These are phyloP conservation scores for Gastracanthus pulcherrimus DNA, from an alignment of 2,888 invertebrate genomes.

Conservation along the genomic window DNA sequence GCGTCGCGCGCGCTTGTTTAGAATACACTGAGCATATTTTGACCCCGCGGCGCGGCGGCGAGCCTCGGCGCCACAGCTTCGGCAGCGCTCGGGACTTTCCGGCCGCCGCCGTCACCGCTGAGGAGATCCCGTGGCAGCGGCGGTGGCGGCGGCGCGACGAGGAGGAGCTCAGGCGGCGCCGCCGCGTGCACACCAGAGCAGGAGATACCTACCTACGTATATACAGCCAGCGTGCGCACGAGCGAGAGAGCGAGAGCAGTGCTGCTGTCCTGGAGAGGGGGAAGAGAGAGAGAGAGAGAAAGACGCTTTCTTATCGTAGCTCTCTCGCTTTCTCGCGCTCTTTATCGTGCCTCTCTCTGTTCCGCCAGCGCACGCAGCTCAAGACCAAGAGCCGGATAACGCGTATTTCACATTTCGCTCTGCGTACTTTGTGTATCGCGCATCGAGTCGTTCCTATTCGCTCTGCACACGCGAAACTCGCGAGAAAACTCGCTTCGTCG, in stretches of 20 bases:
- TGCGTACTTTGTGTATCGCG: too few species aligned
- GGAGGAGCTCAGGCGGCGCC: background rate
- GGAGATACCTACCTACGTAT: background rate
- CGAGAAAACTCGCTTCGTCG: too few species aligned
- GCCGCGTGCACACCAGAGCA: background rate
- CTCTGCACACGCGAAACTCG: too few species aligned
- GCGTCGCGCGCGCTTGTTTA: conserved; percentile 70
- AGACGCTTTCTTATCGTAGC: too few species aligned
- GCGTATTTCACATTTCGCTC: too few species aligned
- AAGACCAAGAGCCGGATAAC: too few species aligned
- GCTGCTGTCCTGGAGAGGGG: too few species aligned
- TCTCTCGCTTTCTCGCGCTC: too few species aligned
- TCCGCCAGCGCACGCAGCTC: too few species aligned
- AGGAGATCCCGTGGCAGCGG: background rate
- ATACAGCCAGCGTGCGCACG: background rate
- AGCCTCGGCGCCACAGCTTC: conserved; percentile 1
- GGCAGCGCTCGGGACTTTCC: background rate
- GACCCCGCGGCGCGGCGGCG: conserved; percentile 52
- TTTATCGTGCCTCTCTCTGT: too few species aligned
- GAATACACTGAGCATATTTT: conserved; percentile 72
- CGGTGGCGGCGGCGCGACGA: background rate
- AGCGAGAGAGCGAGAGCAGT: background rate
- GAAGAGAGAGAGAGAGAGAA: too few species aligned
- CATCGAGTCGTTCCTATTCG: too few species aligned
- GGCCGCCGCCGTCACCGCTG: background rate